Conservation (phyloP, 2,888 invertebrate species). For the Drosophila robusta region DNA sequence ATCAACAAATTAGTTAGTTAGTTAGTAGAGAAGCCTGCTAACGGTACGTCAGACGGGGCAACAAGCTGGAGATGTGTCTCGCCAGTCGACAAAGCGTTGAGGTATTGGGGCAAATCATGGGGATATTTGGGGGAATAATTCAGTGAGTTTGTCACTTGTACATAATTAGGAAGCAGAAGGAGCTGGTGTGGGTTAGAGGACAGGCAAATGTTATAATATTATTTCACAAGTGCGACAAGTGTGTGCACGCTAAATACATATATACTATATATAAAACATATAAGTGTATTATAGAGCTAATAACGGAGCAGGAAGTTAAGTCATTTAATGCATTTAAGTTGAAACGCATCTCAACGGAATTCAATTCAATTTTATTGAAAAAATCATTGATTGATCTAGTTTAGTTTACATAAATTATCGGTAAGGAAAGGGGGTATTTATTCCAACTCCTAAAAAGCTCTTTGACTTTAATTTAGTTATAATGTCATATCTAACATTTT, state of each 20-base stretch:
- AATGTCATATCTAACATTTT: background rate
- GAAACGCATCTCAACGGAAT: constrained; percentile 22
- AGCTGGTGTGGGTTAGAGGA: background rate
- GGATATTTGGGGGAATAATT: background rate
- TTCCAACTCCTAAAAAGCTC: background rate
- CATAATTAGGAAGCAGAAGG: constrained; percentile 22
- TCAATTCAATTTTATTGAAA: constrained; percentile 20
- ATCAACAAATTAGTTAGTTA: constrained; percentile 82
- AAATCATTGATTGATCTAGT: too few relatives aligned
- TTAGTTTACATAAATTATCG: too few relatives aligned
- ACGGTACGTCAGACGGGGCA: background rate
- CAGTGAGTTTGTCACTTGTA: constrained; percentile 40
- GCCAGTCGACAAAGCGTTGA: background rate
- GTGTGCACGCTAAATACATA: constrained; percentile 33
- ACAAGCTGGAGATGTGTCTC: background rate
- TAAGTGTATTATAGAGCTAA: constrained; percentile 26
- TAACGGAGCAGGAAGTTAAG: constrained; percentile 9
- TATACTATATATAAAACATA: constrained; percentile 8
- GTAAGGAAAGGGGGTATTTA: background rate
- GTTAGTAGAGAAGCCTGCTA: constrained; percentile 44
- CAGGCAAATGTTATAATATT: background rate
- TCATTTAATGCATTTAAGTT: constrained; percentile 27
- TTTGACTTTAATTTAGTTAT: background rate
- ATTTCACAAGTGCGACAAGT: constrained; percentile 10
- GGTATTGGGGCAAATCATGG: constrained; percentile 8